Evolutionary conservation across 1,140 invertebrate genomes (phyloP), one percentile per base, ranked within the genome.

Genomic region (Dolichoris vasculosae): DNA sequence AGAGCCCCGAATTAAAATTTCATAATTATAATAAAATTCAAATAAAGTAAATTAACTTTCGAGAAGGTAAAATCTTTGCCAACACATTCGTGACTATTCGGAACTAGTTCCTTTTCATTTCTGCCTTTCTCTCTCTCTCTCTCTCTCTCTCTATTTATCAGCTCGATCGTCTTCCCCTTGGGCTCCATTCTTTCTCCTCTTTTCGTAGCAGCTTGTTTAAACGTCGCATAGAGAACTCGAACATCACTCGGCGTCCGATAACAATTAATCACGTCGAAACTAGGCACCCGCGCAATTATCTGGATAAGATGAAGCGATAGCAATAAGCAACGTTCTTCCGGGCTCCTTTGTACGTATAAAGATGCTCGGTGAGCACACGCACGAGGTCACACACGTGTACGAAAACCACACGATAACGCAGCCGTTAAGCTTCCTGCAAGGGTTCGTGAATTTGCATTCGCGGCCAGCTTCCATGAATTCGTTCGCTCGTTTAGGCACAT

Each of bases 211-310:
- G 13, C 75, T 55, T 59, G 20, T 55, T 38, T 38, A 32, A 30
- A 51, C 48, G 1, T 35, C 46, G 46, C 46, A n/a, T 1, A 48
- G 38, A 46, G n/a, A 76, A 48, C 43, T 15, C 26, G n/a, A 13
- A 48, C 43, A 30, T 6, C 23, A 32, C 30, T 48, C 3, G 3
- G 35, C 7, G 43, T 83, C 71, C 71, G 81, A 83, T 75, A 75
- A 75, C 82, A 63, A 83, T 83, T 83, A 83, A 77, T 77, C 82
- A 48, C 32, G 73, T 20, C 51, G 15, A 13, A 80, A 64, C 77
- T 59, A 55, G 48, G 23, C n/a, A 43, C 17, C 8, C 15, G 35
- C 38, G 38, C 59, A 83, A 83, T 83, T 83, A 83, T 83, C 82
- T 77, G 38, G 82, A 77, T 83, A 83, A 83, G 73, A 59, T 55